Evolutionary conservation across 64 coral and sea anemone species (phyloP), one percentile per base, ranked within the genome.

Genomic region (Acropora yongei): DNA sequence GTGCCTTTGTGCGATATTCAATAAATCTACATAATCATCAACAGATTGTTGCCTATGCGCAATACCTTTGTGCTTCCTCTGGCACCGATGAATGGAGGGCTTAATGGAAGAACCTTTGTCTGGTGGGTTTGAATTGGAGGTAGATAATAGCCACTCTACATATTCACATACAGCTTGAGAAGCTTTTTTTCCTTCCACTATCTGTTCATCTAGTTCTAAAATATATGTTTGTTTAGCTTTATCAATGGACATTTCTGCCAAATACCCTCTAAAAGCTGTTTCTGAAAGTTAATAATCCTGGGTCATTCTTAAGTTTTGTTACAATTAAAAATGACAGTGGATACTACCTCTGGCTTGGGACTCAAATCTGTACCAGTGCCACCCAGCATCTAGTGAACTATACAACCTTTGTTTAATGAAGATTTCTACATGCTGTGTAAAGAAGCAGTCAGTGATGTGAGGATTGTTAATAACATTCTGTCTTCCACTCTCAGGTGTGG

Each of bases 281-380:
- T 89, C 50, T 66, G 75, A 78, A 14, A 89, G 51, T 49, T 89
- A 16, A 79, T 66, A 89, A 44, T 14, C 60, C 76, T 79, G 88
- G 88, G n/a, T 89, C 76, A 89, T 79, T 89, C 39, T 89, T 80
- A 1, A 89, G 14, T 39, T 80, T 89, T 44, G 88, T 76, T 41
- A 60, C 53, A 42, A 68, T 72, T n/a, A n/a, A n/a, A n/a, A n/a
- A 88, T 88, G 86, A 76, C 86, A 88, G 50, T 88, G 86, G 11
- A 88, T 88, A 49, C 69, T 76, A 48, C 86, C 86, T 3, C 86
- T 88, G 39, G 14, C 67, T 72, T 76, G 86, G n/a, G 75, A 88
- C 72, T 88, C 86, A 88, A 76, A 88, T 44, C 86, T 88, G 65
- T 76, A 88, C 86, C 86, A 88, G n/a, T 88, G 72, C 86, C 86